Percentiles rank a stretch among this genome's conserved stretches.
These are phyloP conservation scores for Lordiphosa collinella DNA, from an alignment of 1,140 invertebrate species.

Conservation along the genomic window DNA sequence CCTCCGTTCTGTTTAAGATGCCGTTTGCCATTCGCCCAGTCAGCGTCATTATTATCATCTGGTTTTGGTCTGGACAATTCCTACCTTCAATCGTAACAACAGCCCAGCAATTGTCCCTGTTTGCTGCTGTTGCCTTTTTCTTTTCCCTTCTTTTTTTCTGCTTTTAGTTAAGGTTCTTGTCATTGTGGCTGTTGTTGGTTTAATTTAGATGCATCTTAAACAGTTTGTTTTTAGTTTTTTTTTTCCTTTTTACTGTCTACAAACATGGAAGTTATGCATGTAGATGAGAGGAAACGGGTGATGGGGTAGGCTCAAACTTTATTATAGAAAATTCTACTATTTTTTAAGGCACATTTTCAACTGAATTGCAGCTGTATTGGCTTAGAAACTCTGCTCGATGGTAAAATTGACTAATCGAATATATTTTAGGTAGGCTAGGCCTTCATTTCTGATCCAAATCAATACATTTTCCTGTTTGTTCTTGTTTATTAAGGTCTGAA, in stretches of 20 bases:
- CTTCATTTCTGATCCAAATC: too few relatives aligned
- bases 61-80: slow-evolving; percentile 55
- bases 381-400: too few relatives aligned
- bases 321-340: too few relatives aligned
- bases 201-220: slow-evolving; percentile 53
- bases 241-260: not conserved
- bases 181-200: slow-evolving; percentile 49
- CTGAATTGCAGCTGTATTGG: too few relatives aligned
- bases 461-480: too few relatives aligned
- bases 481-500: too few relatives aligned
- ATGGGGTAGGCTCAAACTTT: too few relatives aligned
- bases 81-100: slow-evolving; percentile 41
- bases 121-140: slow-evolving; percentile 7
- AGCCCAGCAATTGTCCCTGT: slow-evolving; percentile 29
- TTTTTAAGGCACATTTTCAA: too few relatives aligned
- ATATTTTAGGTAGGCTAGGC: too few relatives aligned
- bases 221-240: slow-evolving; percentile 12
- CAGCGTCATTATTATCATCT: slow-evolving; percentile 68
- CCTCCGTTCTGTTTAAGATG: slow-evolving; percentile 23
- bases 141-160: slow-evolving; percentile 26
- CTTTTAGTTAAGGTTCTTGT: slow-evolving; percentile 46
- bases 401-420: too few relatives aligned
- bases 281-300: slow-evolving; percentile 6
- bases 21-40: slow-evolving; percentile 25
- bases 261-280: slow-evolving; percentile 42